Conservation (phyloP, 2,113 vertebrate species). For the Nibea coibor region DNA sequence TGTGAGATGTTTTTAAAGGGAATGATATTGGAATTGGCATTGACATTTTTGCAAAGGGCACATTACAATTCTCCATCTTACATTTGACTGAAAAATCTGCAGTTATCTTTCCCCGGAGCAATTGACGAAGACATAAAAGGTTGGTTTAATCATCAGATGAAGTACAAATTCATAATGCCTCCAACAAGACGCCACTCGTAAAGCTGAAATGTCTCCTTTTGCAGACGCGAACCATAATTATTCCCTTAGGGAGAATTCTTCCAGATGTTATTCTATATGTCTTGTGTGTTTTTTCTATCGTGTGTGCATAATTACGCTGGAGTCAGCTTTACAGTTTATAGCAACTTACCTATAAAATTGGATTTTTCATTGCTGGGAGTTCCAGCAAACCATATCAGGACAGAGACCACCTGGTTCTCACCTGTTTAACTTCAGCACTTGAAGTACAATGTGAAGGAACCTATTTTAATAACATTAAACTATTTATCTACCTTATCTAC, state of each 20-base stretch:
- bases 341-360: background rate
- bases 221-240: background rate
- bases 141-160: conserved; percentile 1
- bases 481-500: conserved; percentile 69
- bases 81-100: background rate
- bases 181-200: background rate
- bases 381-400: background rate
- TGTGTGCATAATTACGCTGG: conserved; percentile 21
- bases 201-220: too few relatives aligned
- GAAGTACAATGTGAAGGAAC: conserved; percentile 71
- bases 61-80: background rate
- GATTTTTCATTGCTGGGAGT: conserved; percentile 8
- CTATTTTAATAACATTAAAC: conserved; percentile 33
- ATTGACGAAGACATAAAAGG: background rate
- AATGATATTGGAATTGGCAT: background rate
- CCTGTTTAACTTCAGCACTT: conserved; percentile 33
- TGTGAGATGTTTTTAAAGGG: conserved; percentile 22
- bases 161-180: background rate
- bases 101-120: background rate
- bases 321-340: conserved; percentile 1
- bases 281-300: background rate
- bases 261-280: conserved; percentile 2
- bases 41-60: conserved; percentile 16
- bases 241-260: background rate
- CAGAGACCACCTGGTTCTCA: background rate